Evolutionary conservation across 2,113 vertebrate genomes (phyloP), one percentile per base, ranked within the genome.

Genomic region (Polyodon spathula): DNA sequence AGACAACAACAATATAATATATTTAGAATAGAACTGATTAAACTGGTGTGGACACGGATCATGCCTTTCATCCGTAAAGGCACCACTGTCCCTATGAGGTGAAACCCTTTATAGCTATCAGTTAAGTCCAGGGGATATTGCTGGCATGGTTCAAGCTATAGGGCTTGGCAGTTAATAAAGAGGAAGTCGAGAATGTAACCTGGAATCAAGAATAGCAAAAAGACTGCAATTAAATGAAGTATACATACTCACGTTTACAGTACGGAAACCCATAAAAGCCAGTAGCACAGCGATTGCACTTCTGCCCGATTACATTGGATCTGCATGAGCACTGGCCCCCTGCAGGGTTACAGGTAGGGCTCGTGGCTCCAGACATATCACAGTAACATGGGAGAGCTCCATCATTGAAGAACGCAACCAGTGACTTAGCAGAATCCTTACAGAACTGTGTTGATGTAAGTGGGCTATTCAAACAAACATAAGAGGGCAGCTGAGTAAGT

Each of bases 211-310:
- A 27, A 27, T 27, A 27, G 27, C 27, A 27, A 27, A 27, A 27
- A 27, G 27, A 27, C 27, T 27, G 27, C 27, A 27, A 27, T 27
- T 27, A 27, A 4, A 16, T 42, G 17, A 17, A 4, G 2, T 27
- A 1, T 16, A 8, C 61, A 48, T 11, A 86, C 93, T 90, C 71
- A 98, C 95, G 63, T 68, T 69, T 91, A 83, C 95, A 98, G 71
- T 79, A 82, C 0, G 95, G 95, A 73, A 98, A 98, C 69, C 93
- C 89, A 0, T 90, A 96, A 81, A 88, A 88, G 66, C 93, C 92
- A 0, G 82, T 89, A 3, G 74, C 86, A 70, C 95, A 98, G 9
- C 77, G 87, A 50, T 77, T 90, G 68, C 95, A 98, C 59, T 51
- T 85, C 14, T 83, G 87, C 4, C 95, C 95, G 0, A 94, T 86